phyloP scores from a whole-genome alignment of 1,140 invertebrate genomes.

The Sinonovacula constricta region DNA sequence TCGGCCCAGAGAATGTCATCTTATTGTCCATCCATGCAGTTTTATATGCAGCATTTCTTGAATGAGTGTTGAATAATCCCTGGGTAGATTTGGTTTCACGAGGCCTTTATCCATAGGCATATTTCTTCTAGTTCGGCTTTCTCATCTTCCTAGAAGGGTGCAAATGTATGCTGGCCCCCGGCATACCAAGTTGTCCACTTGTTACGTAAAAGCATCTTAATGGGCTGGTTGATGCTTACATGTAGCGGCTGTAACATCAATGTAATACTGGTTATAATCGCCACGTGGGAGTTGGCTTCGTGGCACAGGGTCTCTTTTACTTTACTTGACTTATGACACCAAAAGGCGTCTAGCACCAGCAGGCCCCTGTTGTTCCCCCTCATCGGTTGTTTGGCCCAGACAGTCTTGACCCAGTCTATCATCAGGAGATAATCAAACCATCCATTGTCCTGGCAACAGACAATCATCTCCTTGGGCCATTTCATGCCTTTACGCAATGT shows the following conservation, averaged over 20 bases:
- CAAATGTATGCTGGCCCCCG: constrained; percentile 1
- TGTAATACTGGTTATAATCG: not conserved
- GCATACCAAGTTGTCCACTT: too few relatives aligned
- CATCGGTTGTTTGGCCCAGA: constrained; percentile 1
- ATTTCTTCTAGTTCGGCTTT: too few relatives aligned
- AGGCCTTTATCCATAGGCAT: too few relatives aligned
- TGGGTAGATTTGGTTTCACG: too few relatives aligned
- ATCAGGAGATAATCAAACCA: not conserved
- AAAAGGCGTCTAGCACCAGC: not conserved
- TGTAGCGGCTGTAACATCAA: not conserved
- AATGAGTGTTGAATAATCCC: too few relatives aligned
- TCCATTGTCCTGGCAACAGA: not conserved
- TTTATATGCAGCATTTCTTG: too few relatives aligned
- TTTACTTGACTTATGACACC: not conserved
- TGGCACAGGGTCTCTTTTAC: not conserved
- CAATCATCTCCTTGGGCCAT: not conserved
- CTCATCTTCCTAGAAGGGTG: not conserved
- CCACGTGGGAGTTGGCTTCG: not conserved
- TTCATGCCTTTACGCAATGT: not conserved
- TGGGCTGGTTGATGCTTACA: not conserved
- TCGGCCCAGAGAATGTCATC: too few relatives aligned
- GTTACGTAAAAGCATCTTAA: too few relatives aligned
- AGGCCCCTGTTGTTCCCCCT: not conserved
- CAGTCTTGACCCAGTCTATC: not conserved
- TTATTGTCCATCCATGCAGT: too few relatives aligned